Base-by-base conservation (phyloP, 2,888 invertebrate species). In the Vannuccia rotundouncinata region DNA sequence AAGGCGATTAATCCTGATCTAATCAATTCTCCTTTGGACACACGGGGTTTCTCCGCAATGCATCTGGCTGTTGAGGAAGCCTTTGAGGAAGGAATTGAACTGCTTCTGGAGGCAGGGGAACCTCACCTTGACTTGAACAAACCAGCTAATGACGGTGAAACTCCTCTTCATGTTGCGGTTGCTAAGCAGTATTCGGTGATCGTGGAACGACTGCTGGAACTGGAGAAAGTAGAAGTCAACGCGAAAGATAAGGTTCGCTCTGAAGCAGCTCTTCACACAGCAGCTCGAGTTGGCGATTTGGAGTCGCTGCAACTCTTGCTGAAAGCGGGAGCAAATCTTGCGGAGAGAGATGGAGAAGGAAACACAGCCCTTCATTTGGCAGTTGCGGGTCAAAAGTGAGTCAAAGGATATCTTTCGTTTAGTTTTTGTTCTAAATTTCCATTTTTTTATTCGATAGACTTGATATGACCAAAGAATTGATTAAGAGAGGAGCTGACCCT, bases 361-460 rank as follows among this genome's bases (percentile, higher is more conserved):
- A 75, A 75, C 29, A 75, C 75, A 2, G 25, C 75, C 30, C 29
- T 75, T 22, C 75, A 75, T 75, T 1, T 75, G 31, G 75, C 75
- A 2, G 75, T 75, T 10, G 2, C 31, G 75, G 2, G 31, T 17
- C 5, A 2, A 10, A 29, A 22, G 75, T 75, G 31, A 75, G 75
- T 27, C 27, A 22, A n/a, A 75, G 2, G 45, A 10, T 45, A 45
- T 10, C 45, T 45, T 45, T 45, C 17, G 45, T 45, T 45, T 66
- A 66, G 5, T n/a, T 66, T 13, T 45, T 45, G 45, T 45, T 45
- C 17, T 13, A 66, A 66, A n/a, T 66, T 22, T 22, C 5, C 45
- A 66, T n/a, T 2, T n/a, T 75, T 75, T 75, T 5, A 5, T 28
- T 2, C 2, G 13, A 5, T 27, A 75, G 75, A 75, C 2, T 13